phyloP scores from a whole-genome alignment of 2,797 vertebrate species.

The Glossophaga mutica region DNA sequence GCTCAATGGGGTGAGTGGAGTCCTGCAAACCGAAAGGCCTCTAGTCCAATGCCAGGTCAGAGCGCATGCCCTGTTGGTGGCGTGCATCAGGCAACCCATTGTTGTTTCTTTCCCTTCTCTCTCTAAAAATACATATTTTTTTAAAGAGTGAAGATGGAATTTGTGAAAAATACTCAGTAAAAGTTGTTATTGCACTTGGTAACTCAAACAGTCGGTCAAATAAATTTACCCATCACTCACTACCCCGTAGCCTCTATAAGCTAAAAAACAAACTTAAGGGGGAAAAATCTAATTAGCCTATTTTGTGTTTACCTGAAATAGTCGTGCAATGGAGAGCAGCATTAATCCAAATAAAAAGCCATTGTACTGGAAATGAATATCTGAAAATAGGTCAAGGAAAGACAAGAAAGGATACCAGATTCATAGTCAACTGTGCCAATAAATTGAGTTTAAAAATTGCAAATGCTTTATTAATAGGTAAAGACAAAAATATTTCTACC shows the following conservation, averaged over 20 bases:
- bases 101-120: neutral
- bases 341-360: conserved; percentile 95
- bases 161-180: conserved; percentile 15
- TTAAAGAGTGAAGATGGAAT: conserved; percentile 11
- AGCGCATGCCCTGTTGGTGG: too few species aligned
- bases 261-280: neutral
- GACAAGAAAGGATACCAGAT: neutral
- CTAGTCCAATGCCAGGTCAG: neutral
- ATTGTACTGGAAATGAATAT: conserved; percentile 99
- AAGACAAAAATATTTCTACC: conserved; percentile 25
- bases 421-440: neutral
- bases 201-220: neutral
- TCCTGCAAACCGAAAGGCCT: neutral
- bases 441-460: neutral
- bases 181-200: neutral
- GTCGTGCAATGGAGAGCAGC: conserved; percentile 91
- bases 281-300: neutral
- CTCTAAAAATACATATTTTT: neutral
- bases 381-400: conserved; percentile 84
- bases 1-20: neutral
- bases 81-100: neutral
- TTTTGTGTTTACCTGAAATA: conserved; percentile 89
- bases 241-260: neutral
- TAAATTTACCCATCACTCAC: conserved; percentile 8
- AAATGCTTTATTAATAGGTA: conserved; percentile 17